Percentiles rank a stretch among this genome's conserved stretches.
These are phyloP conservation scores for Stichopus horrens DNA, from an alignment of 53 echinoderm and acorn worm genomes.

Conservation along the genomic window DNA sequence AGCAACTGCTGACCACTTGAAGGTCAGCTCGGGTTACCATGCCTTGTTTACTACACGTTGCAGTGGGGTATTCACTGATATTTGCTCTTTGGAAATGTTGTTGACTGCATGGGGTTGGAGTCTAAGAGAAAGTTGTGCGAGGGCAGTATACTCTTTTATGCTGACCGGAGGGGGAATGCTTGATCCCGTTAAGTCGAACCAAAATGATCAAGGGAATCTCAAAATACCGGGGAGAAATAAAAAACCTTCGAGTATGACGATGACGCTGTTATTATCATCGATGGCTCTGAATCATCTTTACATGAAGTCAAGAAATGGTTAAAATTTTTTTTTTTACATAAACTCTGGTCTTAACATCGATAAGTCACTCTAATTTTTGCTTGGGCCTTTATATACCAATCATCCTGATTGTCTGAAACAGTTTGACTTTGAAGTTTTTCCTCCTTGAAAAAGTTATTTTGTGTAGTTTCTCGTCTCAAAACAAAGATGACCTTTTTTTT, in stretches of 20 bases:
- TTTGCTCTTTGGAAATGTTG: too few relatives aligned
- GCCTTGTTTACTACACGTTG: too few relatives aligned
- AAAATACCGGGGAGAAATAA: not conserved
- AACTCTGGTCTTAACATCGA: not conserved
- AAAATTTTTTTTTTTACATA: not conserved
- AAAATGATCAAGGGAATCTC: not conserved
- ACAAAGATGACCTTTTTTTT: slow-evolving; percentile 4
- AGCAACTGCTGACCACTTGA: too few relatives aligned
- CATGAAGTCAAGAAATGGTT: not conserved
- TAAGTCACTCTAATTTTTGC: not conserved
- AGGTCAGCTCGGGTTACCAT: too few relatives aligned
- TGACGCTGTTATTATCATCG: slow-evolving; percentile 2
- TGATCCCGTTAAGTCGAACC: not conserved
- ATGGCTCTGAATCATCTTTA: not conserved
- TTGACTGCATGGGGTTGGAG: too few relatives aligned
- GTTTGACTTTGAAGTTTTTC: not conserved
- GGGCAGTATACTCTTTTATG: too few relatives aligned
- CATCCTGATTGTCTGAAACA: not conserved
- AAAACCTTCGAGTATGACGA: too few relatives aligned
- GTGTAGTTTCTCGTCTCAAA: not conserved
- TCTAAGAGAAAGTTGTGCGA: too few relatives aligned
- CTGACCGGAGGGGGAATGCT: too few relatives aligned
- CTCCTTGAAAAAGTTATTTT: too few relatives aligned
- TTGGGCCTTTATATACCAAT: not conserved
- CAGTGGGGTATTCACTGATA: too few relatives aligned